Base-by-base conservation (phyloP, 2,113 vertebrate species). In the Urocolius indicus region DNA sequence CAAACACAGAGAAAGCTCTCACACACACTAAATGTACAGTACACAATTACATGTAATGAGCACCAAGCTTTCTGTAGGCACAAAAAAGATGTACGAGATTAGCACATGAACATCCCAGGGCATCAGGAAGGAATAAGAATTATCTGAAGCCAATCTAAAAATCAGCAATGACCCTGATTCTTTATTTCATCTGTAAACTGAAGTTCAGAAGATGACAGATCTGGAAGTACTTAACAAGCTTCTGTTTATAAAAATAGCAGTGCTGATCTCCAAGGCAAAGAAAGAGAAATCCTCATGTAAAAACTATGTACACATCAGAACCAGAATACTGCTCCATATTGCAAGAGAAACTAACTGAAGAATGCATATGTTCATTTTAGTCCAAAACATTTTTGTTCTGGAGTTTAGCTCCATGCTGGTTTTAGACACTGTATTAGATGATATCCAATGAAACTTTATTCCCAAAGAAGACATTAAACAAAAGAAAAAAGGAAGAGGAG, bases 141-240 rank as follows among this genome's bases (percentile, higher is more conserved):
- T 34, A 66, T 54, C 36, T 58, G 32, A 82, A 27, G 27, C 49
- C 55, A 69, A 48, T 34, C 29, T 84, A 78, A 84, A 84, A 94
- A 74, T 26, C 51, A 93, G 6, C 75, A 62, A 20, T 15, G n/a
- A 86, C 62, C 46, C 27, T 21, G 27, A 79, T 19, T 90, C 65
- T 73, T 81, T 29, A 48, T 52, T 86, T 71, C 10, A 63, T 48
- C 46, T 55, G 21, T 71, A 90, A 93, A 86, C 1, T 66, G 32
- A 84, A 92, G 57, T 38, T n/a, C 52, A 74, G 48, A 90, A 84
- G 19, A 89, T 14, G 17, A 66, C 32, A 75, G 18, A 32, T 51
- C 76, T 90, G 61, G 59, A 90, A 88, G 20, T 69, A 94, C 38
- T 93, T 89, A 85, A 55, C 68, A 82, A 67, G 48, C 20, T 55